Base-by-base conservation (phyloP, 2,113 vertebrate genomes). In the Galbula dea region DNA sequence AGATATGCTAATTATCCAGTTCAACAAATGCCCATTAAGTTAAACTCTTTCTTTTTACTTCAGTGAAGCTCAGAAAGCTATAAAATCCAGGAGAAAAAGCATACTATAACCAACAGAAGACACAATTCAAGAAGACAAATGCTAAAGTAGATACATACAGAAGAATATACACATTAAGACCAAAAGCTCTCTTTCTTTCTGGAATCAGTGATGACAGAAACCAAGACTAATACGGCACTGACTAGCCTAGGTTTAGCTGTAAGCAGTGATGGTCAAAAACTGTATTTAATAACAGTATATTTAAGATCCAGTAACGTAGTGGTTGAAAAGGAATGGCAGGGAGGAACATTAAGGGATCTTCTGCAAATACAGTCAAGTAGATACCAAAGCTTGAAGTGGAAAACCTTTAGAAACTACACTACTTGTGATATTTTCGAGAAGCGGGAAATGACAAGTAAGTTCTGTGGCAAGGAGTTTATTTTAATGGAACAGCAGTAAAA, bases 401-500 rank as follows among this genome's bases (percentile, higher is more conserved):
- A 94, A 93, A 94, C 92, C 73, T 81, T 93, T 90, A 94, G 88
- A 95, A 94, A 80, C 41, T 59, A 78, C 87, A 66, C 51, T 83
- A 73, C 57, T 93, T 68, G 75, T 59, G 87, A 93, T 92, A 83
- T 83, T 96, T 97, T 95, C 95, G 89, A 97, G 95, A 95, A 96
- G 88, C 61, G 79, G 93, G 95, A 97, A 97, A 96, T 77, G 95
- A 97, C 96, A 98, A 96, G 94, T 87, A 88, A 92, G 94, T 96
- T 97, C 89, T 97, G 96, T 96, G 95, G 97, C 82, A 76, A 95
- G 75, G 45, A 96, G 94, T 97, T 97, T 97, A 96, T 97, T 97
- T 98, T 97, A 78, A 32, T 80, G 92, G 96, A 95, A 92, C 89
- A 94, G 89, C 88, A 96, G 30, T 96, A 95, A 97, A 96, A 91